These are phyloP conservation scores for Cherax quadricarinatus DNA, from an alignment of 1,140 invertebrate genomes.

Conservation along the genomic window DNA sequence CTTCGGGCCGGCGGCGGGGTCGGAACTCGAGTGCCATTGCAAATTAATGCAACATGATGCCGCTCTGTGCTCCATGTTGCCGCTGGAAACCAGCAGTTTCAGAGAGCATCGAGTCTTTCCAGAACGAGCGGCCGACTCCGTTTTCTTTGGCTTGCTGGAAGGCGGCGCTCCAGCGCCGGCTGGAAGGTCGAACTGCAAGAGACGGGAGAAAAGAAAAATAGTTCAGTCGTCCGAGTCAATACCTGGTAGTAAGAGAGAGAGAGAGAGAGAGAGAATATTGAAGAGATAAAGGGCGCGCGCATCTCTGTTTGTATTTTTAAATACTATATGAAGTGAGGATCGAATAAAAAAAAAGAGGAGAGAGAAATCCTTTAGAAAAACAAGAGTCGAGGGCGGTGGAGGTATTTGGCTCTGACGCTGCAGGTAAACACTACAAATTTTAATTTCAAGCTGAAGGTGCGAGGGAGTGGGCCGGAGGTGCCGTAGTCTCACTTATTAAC, in stretches of 20 bases:
- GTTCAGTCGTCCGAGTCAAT: neutral
- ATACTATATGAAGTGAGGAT: constrained; percentile 43
- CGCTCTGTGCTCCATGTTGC: constrained; percentile 7
- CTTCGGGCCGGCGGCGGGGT: constrained; percentile 42
- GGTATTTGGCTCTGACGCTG: constrained; percentile 33
- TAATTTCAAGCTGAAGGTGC: constrained; percentile 63
- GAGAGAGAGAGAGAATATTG: constrained; percentile 41
- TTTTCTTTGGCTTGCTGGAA: constrained; percentile 17
- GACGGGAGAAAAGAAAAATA: neutral
- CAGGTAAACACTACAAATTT: constrained; percentile 57
- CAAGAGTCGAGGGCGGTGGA: neutral
- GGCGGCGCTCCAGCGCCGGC: neutral
- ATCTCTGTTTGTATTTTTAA: constrained; percentile 57
- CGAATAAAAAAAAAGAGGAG: neutral
- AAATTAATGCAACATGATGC: constrained; percentile 69
- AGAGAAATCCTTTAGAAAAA: neutral
- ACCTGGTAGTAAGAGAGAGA: neutral
- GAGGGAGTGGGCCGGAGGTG: constrained; percentile 36
- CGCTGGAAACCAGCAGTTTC: neutral
- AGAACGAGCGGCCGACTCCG: neutral
- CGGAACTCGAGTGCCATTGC: constrained; percentile 67
- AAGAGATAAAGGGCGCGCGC: neutral
- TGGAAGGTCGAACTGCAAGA: neutral
- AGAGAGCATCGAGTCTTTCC: neutral
- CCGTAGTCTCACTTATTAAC: neutral